Percentiles rank a stretch among this genome's conserved stretches.
These are phyloP conservation scores for Branchellion lobata DNA, from an alignment of 2,888 invertebrate species.

Conservation along the genomic window DNA sequence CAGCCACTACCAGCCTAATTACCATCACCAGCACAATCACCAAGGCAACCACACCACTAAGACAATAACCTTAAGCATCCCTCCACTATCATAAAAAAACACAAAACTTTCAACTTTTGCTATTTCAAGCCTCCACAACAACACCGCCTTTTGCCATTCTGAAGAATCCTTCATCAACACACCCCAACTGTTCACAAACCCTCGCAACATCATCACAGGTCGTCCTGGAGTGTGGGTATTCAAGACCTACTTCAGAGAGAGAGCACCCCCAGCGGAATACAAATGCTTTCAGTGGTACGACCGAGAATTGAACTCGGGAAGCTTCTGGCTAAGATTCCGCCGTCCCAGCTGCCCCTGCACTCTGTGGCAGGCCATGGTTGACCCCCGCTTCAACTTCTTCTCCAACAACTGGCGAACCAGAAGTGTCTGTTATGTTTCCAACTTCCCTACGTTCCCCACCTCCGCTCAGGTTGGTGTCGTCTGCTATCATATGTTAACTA, in stretches of 20 bases:
- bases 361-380: slow-evolving; percentile 44
- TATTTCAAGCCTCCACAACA: too few species aligned
- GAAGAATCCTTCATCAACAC: too few species aligned
- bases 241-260: slow-evolving; percentile 5
- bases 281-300: slow-evolving; percentile 41
- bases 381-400: slow-evolving; percentile 31
- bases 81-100: too few species aligned
- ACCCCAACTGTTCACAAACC: too few species aligned
- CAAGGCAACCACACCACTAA: too few species aligned
- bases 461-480: slow-evolving; percentile 20
- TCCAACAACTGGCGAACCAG: background rate
- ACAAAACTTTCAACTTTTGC: too few species aligned
- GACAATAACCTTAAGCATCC: too few species aligned
- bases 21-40: too few species aligned
- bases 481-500: background rate
- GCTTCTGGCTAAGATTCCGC: background rate
- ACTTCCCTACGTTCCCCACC: slow-evolving; percentile 24
- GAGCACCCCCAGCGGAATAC: background rate
- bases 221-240: slow-evolving; percentile 33
- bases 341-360: slow-evolving; percentile 44
- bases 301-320: background rate
- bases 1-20: too few species aligned
- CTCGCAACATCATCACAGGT: too few species aligned
- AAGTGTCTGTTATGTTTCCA: slow-evolving; percentile 16
- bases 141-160: too few species aligned